phyloP scores from a whole-genome alignment of 2,797 vertebrate genomes.

The Silurus aristotelis region DNA sequence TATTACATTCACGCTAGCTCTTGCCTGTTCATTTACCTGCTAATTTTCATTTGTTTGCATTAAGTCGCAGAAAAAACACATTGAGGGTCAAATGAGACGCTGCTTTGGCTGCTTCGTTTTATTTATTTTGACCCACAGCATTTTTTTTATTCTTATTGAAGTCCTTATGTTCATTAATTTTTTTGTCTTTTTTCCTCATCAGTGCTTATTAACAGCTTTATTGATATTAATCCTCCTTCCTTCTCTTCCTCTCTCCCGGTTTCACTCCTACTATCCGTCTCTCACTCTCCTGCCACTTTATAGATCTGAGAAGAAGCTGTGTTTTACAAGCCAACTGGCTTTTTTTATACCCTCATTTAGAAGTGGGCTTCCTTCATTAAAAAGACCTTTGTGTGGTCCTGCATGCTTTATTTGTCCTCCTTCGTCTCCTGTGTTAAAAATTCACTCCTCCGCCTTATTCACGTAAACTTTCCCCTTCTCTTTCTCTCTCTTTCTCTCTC shows the following conservation, averaged over 20 bases:
- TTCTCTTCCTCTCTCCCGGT: conserved; percentile 11
- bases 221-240: background rate
- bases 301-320: conserved; percentile 75
- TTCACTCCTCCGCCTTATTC: conserved; percentile 37
- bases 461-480: conserved; percentile 40
- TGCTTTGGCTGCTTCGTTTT: background rate
- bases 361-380: conserved; percentile 83
- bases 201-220: background rate
- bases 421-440: conserved; percentile 55
- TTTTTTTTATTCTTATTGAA: too few relatives aligned
- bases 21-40: conserved; percentile 16
- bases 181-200: too few relatives aligned
- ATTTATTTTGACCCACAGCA: background rate
- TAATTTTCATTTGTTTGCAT: conserved; percentile 29
- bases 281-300: conserved; percentile 63
- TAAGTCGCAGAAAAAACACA: conserved; percentile 27
- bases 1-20: background rate
- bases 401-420: conserved; percentile 53
- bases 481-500: conserved; percentile 1
- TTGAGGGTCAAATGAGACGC: conserved; percentile 2
- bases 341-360: conserved; percentile 81
- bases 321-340: conserved; percentile 81
- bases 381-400: conserved; percentile 79
- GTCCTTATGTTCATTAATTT: too few relatives aligned
- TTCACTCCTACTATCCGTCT: conserved; percentile 34